Conservation (phyloP, 1,140 invertebrate species). For the Drosophila repleta region DNA sequence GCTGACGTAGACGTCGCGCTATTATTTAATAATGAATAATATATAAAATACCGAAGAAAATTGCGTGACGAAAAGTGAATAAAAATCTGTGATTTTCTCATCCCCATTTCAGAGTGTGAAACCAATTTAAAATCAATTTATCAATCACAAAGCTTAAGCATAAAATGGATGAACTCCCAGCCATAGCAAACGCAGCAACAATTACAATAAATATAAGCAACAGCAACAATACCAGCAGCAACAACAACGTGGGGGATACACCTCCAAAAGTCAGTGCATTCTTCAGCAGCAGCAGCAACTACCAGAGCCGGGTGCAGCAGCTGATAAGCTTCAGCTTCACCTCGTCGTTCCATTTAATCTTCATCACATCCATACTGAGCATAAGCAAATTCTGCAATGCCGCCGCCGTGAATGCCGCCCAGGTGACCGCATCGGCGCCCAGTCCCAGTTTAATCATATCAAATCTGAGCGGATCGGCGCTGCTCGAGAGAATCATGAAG, state of each 20-base stretch:
- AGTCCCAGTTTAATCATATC: conserved; percentile 63
- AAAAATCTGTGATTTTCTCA: conserved; percentile 17
- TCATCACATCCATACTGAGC: conserved; percentile 70
- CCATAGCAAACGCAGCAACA: conserved; percentile 1
- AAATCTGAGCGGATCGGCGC: conserved; percentile 59
- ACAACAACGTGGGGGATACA: conserved; percentile 6
- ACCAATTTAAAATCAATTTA: not conserved
- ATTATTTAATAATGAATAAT: conserved; percentile 53
- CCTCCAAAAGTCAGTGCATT: conserved; percentile 49
- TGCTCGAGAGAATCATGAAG: conserved; percentile 59
- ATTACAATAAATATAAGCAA: conserved; percentile 7
- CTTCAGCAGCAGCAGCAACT: conserved; percentile 70
- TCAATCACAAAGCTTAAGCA: conserved; percentile 1
- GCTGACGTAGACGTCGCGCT: conserved; percentile 25
- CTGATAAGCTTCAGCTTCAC: conserved; percentile 81
- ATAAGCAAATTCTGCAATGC: conserved; percentile 78
- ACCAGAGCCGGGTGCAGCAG: conserved; percentile 74
- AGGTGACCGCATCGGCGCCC: conserved; percentile 59
- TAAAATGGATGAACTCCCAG: conserved; percentile 9
- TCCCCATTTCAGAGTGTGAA: conserved; percentile 27
- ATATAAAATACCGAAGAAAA: conserved; percentile 10
- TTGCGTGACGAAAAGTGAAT: conserved; percentile 17
- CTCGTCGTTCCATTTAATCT: conserved; percentile 71
- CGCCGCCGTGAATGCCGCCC: conserved; percentile 63
- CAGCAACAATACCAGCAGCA: conserved; percentile 29